Conservation (phyloP, 2,113 vertebrate genomes). For the Rutilus rutilus region DNA sequence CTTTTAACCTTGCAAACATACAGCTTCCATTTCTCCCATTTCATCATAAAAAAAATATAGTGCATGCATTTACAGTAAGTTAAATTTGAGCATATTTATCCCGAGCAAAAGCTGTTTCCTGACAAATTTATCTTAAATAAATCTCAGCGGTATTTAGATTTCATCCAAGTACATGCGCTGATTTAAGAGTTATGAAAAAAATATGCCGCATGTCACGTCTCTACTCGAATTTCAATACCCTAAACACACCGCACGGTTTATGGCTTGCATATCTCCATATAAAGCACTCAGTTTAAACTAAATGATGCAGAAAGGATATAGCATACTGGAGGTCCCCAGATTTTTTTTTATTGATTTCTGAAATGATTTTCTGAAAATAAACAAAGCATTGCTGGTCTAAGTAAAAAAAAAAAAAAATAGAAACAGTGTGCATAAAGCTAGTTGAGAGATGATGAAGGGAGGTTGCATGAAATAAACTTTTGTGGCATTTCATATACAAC, state of each 20-base stretch:
- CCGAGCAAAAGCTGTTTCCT: conserved; percentile 27
- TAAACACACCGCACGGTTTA: conserved; percentile 7
- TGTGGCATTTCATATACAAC: conserved; percentile 76
- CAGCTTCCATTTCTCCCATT: conserved; percentile 60
- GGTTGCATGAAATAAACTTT: conserved; percentile 74
- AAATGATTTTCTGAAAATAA: conserved; percentile 27
- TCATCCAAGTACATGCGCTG: conserved; percentile 21
- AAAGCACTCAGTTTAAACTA: conserved; percentile 71
- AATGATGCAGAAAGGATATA: conserved; percentile 78
- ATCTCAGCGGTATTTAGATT: conserved; percentile 32
- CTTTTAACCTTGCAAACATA: conserved; percentile 69
- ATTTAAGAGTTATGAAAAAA: conserved; percentile 30
- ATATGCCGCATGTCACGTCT: conserved; percentile 9
- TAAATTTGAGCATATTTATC: conserved; percentile 29
- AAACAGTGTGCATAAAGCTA: conserved; percentile 55
- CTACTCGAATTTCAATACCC: conserved; percentile 39
- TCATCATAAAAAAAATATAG: conserved; percentile 38
- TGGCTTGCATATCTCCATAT: conserved; percentile 55
- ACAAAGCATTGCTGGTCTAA: conserved; percentile 61
- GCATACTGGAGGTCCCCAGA: conserved; percentile 10
- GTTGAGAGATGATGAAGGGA: conserved; percentile 47
- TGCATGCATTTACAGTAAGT: conserved; percentile 20
- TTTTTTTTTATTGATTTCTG: conserved; percentile 9
- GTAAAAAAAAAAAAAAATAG: conserved; percentile 65
- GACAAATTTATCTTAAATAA: conserved; percentile 45